Percentiles rank a stretch among this genome's conserved stretches.
Evolutionary conservation across 2,888 invertebrate species (phyloP).

Genomic region (Stictocephala bisonia): DNA sequence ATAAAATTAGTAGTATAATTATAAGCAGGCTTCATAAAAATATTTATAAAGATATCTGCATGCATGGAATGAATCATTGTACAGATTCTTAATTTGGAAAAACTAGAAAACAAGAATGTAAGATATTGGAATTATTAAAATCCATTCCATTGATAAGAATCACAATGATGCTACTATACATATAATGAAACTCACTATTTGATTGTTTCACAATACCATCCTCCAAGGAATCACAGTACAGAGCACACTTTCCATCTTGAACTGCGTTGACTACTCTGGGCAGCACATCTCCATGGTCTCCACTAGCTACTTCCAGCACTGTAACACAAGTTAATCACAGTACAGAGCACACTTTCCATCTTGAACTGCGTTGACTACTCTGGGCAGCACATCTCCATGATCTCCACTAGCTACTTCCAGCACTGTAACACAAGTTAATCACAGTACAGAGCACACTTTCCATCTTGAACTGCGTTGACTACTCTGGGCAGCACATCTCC

Average conservation of each 20-base stretch:
- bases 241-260: conserved; percentile 77
- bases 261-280: conserved; percentile 87
- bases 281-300: conserved; percentile 92
- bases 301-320: conserved; percentile 97
- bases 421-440: too few species aligned
- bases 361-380: too few species aligned
- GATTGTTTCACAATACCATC: conserved; percentile 66
- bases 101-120: background rate
- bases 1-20: too few species aligned
- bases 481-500: too few species aligned
- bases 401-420: too few species aligned
- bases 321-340: too few species aligned
- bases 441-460: too few species aligned
- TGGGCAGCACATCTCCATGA: too few species aligned
- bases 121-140: background rate
- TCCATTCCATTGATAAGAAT: background rate
- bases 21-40: too few species aligned
- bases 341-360: too few species aligned
- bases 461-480: too few species aligned
- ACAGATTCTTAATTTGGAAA: background rate
- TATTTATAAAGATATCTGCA: conserved; percentile 41
- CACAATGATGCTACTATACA: background rate
- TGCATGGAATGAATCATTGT: background rate
- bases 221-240: background rate
- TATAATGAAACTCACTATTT: conserved; percentile 58